These are phyloP conservation scores for Conchocele bisecta DNA, from an alignment of 2,888 invertebrate genomes.

Conservation along the genomic window DNA sequence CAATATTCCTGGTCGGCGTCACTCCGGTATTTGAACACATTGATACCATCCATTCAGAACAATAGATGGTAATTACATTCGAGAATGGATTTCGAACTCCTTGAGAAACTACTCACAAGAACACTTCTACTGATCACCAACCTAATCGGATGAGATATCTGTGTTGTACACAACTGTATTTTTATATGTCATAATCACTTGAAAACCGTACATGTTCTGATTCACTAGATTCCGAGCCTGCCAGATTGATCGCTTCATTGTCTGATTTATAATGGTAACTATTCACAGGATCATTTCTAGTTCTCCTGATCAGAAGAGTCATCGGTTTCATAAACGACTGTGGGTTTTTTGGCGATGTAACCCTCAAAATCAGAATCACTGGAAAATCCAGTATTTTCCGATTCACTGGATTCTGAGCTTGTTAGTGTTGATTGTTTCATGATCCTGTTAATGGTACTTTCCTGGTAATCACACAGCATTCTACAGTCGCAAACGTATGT, in stretches of 20 bases:
- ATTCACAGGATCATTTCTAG: no score
- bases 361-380: conserved; percentile 12
- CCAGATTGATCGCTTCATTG: no score
- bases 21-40: conserved; percentile 9
- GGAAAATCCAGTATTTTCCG: conserved; percentile 1
- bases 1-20: conserved; percentile 16
- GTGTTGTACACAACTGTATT: background rate
- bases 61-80: conserved; percentile 15
- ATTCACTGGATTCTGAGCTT: background rate
- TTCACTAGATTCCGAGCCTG: no score
- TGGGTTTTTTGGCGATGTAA: background rate
- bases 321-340: no score
- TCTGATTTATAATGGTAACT: no score
- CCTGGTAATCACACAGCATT: background rate
- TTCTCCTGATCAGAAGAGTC: no score
- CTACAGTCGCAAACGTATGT: background rate
- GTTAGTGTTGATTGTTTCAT: background rate
- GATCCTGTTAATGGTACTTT: background rate
- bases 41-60: conserved; percentile 1
- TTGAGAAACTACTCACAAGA: conserved; percentile 9
- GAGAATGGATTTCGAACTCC: conserved; percentile 18
- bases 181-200: background rate
- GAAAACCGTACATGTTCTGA: background rate
- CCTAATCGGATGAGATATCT: background rate
- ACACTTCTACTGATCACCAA: conserved; percentile 18